Percentiles rank a stretch among this genome's conserved stretches.
phyloP scores from a whole-genome alignment of 2,113 vertebrate species.

The Onychorhynchus coronatus region DNA sequence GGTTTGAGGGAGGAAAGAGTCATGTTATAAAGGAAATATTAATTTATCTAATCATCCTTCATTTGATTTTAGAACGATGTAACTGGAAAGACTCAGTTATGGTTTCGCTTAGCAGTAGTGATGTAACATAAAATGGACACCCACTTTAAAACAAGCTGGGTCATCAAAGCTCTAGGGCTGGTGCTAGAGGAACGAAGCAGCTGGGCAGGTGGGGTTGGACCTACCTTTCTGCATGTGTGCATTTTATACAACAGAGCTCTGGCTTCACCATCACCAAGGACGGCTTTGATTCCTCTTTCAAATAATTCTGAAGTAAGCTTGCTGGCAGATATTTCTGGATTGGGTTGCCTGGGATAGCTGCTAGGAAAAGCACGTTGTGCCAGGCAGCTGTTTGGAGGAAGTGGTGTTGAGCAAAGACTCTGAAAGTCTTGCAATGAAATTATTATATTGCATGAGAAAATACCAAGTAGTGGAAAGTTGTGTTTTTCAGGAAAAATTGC shows the following conservation, averaged over 20 bases:
- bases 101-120: background rate
- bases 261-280: background rate
- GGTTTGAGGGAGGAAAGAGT: background rate
- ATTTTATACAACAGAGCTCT: background rate
- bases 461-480: background rate
- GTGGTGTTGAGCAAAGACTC: background rate
- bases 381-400: background rate
- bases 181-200: background rate
- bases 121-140: background rate
- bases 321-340: background rate
- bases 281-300: background rate
- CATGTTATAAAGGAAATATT: background rate
- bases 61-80: background rate
- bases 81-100: background rate
- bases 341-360: background rate
- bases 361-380: background rate
- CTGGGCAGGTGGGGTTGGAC: background rate
- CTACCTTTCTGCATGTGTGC: fast-evolving
- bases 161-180: background rate
- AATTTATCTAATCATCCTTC: background rate
- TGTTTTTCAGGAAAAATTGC: slow-evolving; percentile 47
- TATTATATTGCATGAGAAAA: slow-evolving; percentile 12
- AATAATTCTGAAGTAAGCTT: background rate
- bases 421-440: background rate
- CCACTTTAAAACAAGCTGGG: background rate